Base-by-base conservation (phyloP, 2,113 vertebrate species). In the Erythrocercus mccallii region DNA sequence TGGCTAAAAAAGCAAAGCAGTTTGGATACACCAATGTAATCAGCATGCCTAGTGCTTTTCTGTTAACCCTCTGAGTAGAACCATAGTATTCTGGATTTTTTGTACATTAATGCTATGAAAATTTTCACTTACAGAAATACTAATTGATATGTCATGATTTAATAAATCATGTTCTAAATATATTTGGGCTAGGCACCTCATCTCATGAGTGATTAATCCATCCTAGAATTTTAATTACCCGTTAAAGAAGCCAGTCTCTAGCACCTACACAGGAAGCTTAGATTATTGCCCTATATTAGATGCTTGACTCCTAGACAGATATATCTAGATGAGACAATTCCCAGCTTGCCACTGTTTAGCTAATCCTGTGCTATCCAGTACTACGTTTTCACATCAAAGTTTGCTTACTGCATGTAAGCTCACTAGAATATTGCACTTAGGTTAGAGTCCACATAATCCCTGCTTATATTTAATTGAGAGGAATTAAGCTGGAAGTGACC, bases 1-100 rank as follows among this genome's bases (percentile, higher is more conserved):
- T 94, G 97, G 96, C 95, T 97, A 97, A 96, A 96, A 97, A 97
- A 97, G 97, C 97, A 97, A 97, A 98, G 97, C 97, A 97, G 90
- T 97, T 97, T 97, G 96, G 95, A 93, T 93, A 96, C 95, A 97
- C 94, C 94, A 94, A 96, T 69, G 89, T 97, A 92, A 95, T 96
- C 95, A 92, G 95, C 97, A 97, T 97, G 96, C 97, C 96, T 98
- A 97, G 97, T 98, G 98, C 97, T 98, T 95, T 96, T 97, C 87
- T 94, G 96, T 97, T 97, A 97, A 96, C 94, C 97, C 96, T 98
- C 97, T 95, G 97, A 97, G 93, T 95, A 92, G 96, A 91, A 57
- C 70, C 87, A 86, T 70, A 94, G 61, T 93, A 91, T 95, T 94
- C 94, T 86, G 95, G 88, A 95, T 94, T 92, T 91, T 95, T 96